Evolutionary conservation across 2,888 invertebrate genomes (phyloP).

Genomic region (Hirudinaria manillensis): DNA sequence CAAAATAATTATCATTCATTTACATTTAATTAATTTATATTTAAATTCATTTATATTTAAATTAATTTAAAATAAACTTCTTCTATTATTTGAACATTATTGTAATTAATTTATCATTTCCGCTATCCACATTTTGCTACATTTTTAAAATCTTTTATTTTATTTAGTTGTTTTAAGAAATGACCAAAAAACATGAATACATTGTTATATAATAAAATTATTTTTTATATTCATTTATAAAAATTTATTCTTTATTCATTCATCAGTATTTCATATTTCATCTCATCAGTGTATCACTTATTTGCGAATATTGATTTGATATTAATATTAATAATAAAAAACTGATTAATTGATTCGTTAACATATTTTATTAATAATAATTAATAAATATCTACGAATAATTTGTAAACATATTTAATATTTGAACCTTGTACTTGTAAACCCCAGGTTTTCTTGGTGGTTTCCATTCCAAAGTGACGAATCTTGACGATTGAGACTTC

Average conservation of each 20-base stretch:
- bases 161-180: no score
- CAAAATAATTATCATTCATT: neutral
- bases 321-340: no score
- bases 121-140: neutral
- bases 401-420: neutral
- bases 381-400: no score
- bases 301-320: no score
- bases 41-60: neutral
- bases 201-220: no score
- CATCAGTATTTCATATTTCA: no score
- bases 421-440: constrained; percentile 44
- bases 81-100: neutral
- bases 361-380: no score
- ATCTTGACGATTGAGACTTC: constrained; percentile 37
- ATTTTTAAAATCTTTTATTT: neutral
- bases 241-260: no score
- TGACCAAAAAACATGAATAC: no score
- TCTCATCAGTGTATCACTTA: no score
- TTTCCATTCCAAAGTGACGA: constrained; percentile 49
- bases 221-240: no score
- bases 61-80: neutral
- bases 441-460: constrained; percentile 46
- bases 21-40: neutral
- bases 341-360: no score
- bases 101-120: neutral